Percentiles rank a stretch among this genome's conserved stretches.
Conservation (phyloP, 1,140 invertebrate species). For the Pseudomyrmex gracilis region DNA sequence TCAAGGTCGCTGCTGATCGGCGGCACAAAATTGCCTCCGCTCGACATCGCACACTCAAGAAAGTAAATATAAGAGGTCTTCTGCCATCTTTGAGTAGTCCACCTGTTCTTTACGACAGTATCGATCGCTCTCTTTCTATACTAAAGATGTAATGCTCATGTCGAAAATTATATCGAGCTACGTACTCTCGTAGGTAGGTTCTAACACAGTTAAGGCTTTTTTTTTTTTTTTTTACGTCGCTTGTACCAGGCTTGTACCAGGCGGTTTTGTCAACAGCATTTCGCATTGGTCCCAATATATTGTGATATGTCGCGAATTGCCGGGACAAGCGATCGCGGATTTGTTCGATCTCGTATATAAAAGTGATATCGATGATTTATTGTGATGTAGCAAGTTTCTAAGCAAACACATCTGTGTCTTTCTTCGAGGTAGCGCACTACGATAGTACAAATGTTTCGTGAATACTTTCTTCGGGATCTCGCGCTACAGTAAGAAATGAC, state of each 20-base stretch:
- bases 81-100: slow-evolving; percentile 16
- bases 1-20: slow-evolving; percentile 10
- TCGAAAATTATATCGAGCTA: slow-evolving; percentile 51
- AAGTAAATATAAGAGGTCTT: slow-evolving; percentile 19
- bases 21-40: slow-evolving; percentile 1
- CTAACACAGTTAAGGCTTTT: slow-evolving; percentile 30
- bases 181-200: neutral
- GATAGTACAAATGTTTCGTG: slow-evolving; percentile 16
- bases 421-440: slow-evolving; percentile 11
- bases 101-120: slow-evolving; percentile 6
- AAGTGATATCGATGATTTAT: slow-evolving; percentile 22
- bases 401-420: neutral
- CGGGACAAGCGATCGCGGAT: neutral
- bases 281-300: slow-evolving; percentile 53
- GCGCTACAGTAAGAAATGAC: neutral
- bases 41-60: slow-evolving; percentile 24
- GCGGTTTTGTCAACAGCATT: slow-evolving; percentile 26
- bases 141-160: slow-evolving; percentile 31
- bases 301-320: slow-evolving; percentile 41
- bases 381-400: neutral
- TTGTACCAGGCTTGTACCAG: neutral
- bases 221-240: neutral
- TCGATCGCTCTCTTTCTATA: slow-evolving; percentile 36
- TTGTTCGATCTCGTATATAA: slow-evolving; percentile 13
- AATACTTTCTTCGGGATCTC: neutral